Evolutionary conservation across 1,140 invertebrate species (phyloP).

Genomic region (Ips typographus): DNA sequence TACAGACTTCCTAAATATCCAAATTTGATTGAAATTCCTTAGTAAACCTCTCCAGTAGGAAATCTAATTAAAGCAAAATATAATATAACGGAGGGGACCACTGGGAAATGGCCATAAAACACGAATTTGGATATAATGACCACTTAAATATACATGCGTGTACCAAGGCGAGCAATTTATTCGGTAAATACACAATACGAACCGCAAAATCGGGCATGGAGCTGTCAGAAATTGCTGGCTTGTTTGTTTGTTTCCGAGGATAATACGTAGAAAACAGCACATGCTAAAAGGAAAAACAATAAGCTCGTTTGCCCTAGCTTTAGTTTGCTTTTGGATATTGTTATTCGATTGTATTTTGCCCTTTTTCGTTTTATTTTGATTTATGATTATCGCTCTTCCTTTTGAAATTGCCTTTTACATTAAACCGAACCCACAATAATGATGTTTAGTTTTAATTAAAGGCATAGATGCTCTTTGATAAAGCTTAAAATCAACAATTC

Average conservation of each 20-base stretch:
- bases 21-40: too few species aligned
- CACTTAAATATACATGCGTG: conserved; percentile 37
- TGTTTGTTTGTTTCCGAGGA: conserved; percentile 8
- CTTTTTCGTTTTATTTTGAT: neutral
- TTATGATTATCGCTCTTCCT: neutral
- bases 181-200: conserved; percentile 23
- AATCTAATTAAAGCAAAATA: conserved; percentile 35
- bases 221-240: conserved; percentile 29
- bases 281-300: conserved; percentile 15
- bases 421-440: too few species aligned
- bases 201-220: conserved; percentile 20
- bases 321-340: neutral
- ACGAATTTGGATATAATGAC: conserved; percentile 33
- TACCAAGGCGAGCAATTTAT: conserved; percentile 29
- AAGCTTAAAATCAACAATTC: too few species aligned
- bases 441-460: too few species aligned
- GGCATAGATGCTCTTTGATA: too few species aligned
- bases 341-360: conserved; percentile 1
- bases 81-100: conserved; percentile 20
- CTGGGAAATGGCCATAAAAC: conserved; percentile 27
- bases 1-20: too few species aligned
- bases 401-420: too few species aligned
- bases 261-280: conserved; percentile 21
- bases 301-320: neutral
- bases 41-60: conserved; percentile 8